A percentile compares a stretch with the other conserved stretches of the same genome.
phyloP scores from a whole-genome alignment of 2,888 invertebrate genomes.

The Drosophila borealis region DNA sequence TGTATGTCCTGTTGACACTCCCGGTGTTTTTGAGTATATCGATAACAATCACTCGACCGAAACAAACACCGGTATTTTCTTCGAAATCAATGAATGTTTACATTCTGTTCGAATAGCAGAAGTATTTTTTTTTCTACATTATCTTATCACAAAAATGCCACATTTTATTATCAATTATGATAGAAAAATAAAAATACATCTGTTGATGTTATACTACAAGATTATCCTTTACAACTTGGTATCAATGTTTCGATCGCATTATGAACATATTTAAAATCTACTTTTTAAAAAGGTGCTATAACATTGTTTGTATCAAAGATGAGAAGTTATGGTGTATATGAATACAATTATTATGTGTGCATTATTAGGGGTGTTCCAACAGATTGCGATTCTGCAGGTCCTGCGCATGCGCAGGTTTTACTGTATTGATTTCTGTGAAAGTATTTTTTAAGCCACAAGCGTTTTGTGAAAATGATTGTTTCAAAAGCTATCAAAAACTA shows the following conservation, averaged over 20 bases:
- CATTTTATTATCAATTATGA: too few relatives aligned
- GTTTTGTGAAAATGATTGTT: constrained; percentile 86
- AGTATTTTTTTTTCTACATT: not conserved
- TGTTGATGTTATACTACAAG: too few relatives aligned
- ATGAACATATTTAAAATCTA: too few relatives aligned
- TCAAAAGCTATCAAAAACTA: constrained; percentile 95
- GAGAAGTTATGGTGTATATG: not conserved
- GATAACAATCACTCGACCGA: constrained; percentile 2
- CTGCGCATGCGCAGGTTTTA: constrained; percentile 41
- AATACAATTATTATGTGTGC: not conserved
- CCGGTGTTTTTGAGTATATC: constrained; percentile 6
- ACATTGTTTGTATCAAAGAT: not conserved
- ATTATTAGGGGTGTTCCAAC: constrained; percentile 1
- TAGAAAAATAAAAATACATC: too few relatives aligned
- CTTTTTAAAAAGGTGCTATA: too few relatives aligned
- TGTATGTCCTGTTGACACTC: not conserved
- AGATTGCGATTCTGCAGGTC: not conserved
- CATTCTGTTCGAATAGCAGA: constrained; percentile 1
- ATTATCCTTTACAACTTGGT: too few relatives aligned
- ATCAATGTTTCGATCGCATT: too few relatives aligned
- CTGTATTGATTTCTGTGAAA: constrained; percentile 51
- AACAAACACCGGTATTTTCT: constrained; percentile 12
- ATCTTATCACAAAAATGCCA: not conserved
- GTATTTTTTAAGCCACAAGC: constrained; percentile 32
- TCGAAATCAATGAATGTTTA: constrained; percentile 6